Evolutionary conservation across 2,888 invertebrate species (phyloP).

Genomic region (Omphaloscelis lunosa): DNA sequence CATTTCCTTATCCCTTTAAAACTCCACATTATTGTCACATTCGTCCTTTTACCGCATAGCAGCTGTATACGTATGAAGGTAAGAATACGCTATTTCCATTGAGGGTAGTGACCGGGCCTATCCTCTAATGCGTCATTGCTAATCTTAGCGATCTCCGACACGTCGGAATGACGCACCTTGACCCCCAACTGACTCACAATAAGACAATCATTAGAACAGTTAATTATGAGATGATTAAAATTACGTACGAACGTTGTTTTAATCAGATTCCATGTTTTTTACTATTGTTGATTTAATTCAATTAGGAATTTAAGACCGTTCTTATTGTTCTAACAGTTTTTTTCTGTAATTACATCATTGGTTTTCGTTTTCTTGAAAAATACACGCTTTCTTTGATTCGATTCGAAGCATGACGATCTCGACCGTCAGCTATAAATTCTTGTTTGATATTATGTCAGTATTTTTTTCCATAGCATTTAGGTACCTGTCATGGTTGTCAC

Average conservation of each 20-base stretch:
- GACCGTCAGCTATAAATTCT: slow-evolving; percentile 8
- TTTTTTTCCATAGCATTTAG: neutral
- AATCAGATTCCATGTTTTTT: slow-evolving; percentile 44
- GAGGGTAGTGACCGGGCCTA: slow-evolving; percentile 78
- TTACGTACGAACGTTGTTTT: slow-evolving; percentile 41
- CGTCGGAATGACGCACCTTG: slow-evolving; percentile 76
- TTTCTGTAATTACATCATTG: neutral
- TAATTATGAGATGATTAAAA: slow-evolving; percentile 62
- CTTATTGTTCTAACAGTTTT: slow-evolving; percentile 14
- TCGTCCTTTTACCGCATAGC: slow-evolving; percentile 44
- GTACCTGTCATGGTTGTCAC: neutral
- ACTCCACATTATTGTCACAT: slow-evolving; percentile 23
- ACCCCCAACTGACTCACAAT: slow-evolving; percentile 79
- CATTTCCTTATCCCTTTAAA: slow-evolving; percentile 35
- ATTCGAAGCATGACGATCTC: neutral
- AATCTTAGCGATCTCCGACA: slow-evolving; percentile 80
- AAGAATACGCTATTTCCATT: slow-evolving; percentile 54
- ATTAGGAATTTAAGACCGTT: slow-evolving; percentile 10
- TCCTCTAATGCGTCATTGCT: slow-evolving; percentile 81
- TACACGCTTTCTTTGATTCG: neutral
- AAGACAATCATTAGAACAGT: slow-evolving; percentile 67
- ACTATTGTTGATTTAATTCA: slow-evolving; percentile 34
- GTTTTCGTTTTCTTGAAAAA: slow-evolving; percentile 4
- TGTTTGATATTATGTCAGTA: neutral
- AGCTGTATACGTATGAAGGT: slow-evolving; percentile 39